Evolutionary conservation across 35 echinoderm and acorn worm species (phyloP), one percentile per base, ranked within the genome.

Genomic region (Apostichopus californicus): DNA sequence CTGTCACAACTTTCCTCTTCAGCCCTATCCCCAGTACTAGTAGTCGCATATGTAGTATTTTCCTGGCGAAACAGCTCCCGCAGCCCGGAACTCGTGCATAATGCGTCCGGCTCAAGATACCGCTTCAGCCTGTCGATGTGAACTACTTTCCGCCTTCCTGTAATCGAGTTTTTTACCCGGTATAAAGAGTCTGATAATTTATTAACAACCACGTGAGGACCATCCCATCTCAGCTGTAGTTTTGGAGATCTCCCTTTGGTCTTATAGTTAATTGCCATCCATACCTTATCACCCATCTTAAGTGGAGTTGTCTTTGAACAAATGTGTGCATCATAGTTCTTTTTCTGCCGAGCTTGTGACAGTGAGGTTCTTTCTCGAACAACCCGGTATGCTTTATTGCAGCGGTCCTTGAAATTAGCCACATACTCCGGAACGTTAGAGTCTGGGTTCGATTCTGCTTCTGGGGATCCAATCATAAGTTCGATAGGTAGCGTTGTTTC

Each of bases 401-500:
- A 91, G 1, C 89, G 89, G 22, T 91, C 89, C 18, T 2, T 52
- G 71, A 81, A 91, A 77, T 56, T 91, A 73, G 17, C 14, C n/a
- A 5, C 57, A 54, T 54, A 60, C 23, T 54, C 58, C 61, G 28
- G 86, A 54, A 26, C n/a, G 71, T 46, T 5, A 1, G 8, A 5
- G 1, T 18, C 9, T 6, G 55, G n/a, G 55, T 10, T 85, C 26
- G 13, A 9, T 25, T 63, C 20, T 24, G 2, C 56, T 56, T 15
- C 71, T 68, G 93, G 79, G 28, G 93, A 17, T 17, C 93, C 88
- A 5, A 81, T 55, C 55, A 94, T 94, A 0, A 94, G 56, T 55
- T 94, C 79, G 3, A 94, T 63, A 3, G 93, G 93, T 23, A 90
- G 79, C 14, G 75, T 26, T 20, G 70, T 64, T 15, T 94, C 73